A percentile compares a stretch with the other conserved stretches of the same genome.
Conservation (phyloP, 2,888 invertebrate genomes). For the Rhopalosiphum nymphaeae region DNA sequence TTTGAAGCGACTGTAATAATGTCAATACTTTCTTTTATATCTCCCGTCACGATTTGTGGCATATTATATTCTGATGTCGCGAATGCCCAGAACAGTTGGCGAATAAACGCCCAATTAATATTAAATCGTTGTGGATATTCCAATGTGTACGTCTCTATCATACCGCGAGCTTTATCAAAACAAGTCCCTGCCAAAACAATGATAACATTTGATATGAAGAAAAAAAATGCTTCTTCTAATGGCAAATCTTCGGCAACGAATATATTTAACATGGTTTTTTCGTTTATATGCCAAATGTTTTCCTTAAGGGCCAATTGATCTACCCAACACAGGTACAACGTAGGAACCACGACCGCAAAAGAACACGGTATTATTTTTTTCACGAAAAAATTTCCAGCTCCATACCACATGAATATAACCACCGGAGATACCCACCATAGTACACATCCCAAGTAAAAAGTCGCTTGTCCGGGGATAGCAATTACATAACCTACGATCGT, state of each 20-base stretch:
- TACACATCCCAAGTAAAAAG: constrained; percentile 42
- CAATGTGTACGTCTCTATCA: constrained; percentile 6
- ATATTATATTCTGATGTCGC: neutral
- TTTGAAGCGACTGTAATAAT: constrained; percentile 3
- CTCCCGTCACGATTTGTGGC: neutral
- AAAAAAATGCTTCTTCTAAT: constrained; percentile 36
- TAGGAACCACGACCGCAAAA: constrained; percentile 10
- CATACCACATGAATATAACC: constrained; percentile 36
- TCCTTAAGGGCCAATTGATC: constrained; percentile 8
- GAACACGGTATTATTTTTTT: neutral
- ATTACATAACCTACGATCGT: neutral
- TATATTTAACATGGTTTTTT: neutral
- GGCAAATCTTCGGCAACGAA: constrained; percentile 5
- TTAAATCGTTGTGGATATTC: neutral
- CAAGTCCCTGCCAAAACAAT: neutral
- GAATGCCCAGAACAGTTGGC: neutral
- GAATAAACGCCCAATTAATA: neutral
- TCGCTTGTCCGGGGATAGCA: neutral
- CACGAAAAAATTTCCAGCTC: constrained; percentile 33
- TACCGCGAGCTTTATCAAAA: constrained; percentile 22
- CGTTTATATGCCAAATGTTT: constrained; percentile 21
- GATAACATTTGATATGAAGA: neutral
- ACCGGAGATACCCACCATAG: constrained; percentile 48
- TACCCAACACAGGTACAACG: constrained; percentile 31
- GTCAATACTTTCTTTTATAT: constrained; percentile 20